Evolutionary conservation across 2,888 invertebrate genomes (phyloP).

Genomic region (Epicampocera succincta): DNA sequence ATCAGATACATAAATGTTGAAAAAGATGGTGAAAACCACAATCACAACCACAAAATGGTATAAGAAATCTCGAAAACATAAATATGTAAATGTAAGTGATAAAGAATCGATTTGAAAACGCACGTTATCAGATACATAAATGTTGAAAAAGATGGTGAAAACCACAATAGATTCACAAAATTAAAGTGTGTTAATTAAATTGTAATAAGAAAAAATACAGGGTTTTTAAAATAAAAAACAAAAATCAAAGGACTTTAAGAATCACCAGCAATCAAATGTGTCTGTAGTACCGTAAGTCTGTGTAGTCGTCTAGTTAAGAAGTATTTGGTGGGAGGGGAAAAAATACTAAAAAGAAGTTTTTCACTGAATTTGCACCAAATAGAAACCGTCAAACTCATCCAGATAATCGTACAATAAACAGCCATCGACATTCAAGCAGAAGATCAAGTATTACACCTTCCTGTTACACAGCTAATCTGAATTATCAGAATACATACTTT

Average conservation of each 20-base stretch:
- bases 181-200: slow-evolving; percentile 45
- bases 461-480: no score
- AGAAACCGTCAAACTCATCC: neutral
- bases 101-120: slow-evolving; percentile 10
- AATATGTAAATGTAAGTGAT: slow-evolving; percentile 34
- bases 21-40: slow-evolving; percentile 5
- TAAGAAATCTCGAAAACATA: slow-evolving; percentile 4
- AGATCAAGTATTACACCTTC: neutral
- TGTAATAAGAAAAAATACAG: slow-evolving; percentile 61
- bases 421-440: slow-evolving; percentile 6
- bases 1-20: slow-evolving; percentile 46
- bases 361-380: neutral
- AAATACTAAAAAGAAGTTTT: neutral
- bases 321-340: neutral
- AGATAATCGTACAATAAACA: neutral
- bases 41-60: slow-evolving; percentile 1
- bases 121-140: slow-evolving; percentile 51
- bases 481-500: no score
- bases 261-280: slow-evolving; percentile 3
- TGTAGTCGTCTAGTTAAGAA: slow-evolving; percentile 28
- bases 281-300: slow-evolving; percentile 24
- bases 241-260: slow-evolving; percentile 13
- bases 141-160: slow-evolving; percentile 17
- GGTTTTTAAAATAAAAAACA: slow-evolving; percentile 40
- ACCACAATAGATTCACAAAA: slow-evolving; percentile 28